Evolutionary conservation across 2,113 vertebrate genomes (phyloP).

Genomic region (Albula glossodonta): DNA sequence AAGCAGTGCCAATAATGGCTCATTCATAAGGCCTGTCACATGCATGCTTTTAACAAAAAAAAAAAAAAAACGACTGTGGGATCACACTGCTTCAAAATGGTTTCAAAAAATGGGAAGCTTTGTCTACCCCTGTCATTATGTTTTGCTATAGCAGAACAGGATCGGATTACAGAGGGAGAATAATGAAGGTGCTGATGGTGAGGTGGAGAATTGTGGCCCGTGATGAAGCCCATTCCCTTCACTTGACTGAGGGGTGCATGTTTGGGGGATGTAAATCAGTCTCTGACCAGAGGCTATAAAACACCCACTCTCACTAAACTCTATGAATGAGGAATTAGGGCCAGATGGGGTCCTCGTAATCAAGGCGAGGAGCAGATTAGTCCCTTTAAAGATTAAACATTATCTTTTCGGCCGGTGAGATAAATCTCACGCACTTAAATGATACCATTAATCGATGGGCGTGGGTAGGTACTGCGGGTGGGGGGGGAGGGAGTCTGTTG

Average conservation of each 20-base stretch:
- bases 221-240: background rate
- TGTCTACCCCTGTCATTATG: constrained; percentile 37
- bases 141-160: background rate
- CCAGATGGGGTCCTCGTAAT: constrained; percentile 53
- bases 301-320: constrained; percentile 26
- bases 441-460: constrained; percentile 25
- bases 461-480: background rate
- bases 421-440: constrained; percentile 37
- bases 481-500: background rate
- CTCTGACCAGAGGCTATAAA: constrained; percentile 38
- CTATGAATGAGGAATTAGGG: constrained; percentile 62
- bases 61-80: background rate
- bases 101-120: too few relatives aligned
- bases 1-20: too few relatives aligned
- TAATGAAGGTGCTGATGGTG: background rate
- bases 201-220: constrained; percentile 8
- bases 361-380: constrained; percentile 63
- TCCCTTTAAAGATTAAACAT: constrained; percentile 58
- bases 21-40: too few relatives aligned
- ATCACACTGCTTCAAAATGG: too few relatives aligned
- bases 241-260: constrained; percentile 14
- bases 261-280: constrained; percentile 43
- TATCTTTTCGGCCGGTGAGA: constrained; percentile 43
- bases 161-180: constrained; percentile 8
- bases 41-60: background rate